These are phyloP conservation scores for Lamproptera curius DNA, from an alignment of 2,888 invertebrate genomes.

Conservation along the genomic window DNA sequence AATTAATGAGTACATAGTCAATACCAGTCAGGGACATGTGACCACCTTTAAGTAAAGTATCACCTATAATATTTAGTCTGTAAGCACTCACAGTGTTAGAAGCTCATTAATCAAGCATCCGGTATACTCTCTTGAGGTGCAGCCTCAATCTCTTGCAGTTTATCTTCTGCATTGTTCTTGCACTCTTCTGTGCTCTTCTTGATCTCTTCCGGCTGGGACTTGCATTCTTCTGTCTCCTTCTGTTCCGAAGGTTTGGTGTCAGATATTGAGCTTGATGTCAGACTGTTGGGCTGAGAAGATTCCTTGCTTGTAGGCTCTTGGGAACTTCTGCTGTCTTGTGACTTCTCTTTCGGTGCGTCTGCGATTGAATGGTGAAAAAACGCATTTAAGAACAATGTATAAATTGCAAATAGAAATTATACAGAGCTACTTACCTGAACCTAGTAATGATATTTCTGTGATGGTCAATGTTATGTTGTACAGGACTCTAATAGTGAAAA, in stretches of 20 bases:
- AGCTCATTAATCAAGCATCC: slow-evolving; percentile 63
- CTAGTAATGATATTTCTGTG: too few species aligned
- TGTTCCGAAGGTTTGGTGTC: slow-evolving; percentile 63
- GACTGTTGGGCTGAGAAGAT: slow-evolving; percentile 62
- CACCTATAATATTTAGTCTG: slow-evolving; percentile 46
- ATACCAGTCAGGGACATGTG: slow-evolving; percentile 15
- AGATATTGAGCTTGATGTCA: slow-evolving; percentile 65
- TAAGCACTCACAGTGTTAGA: slow-evolving; percentile 44
- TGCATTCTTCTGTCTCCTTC: slow-evolving; percentile 26
- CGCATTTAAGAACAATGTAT: slow-evolving; percentile 24
- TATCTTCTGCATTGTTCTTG: too few species aligned
- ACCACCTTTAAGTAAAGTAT: slow-evolving; percentile 30
- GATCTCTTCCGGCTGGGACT: too few species aligned
- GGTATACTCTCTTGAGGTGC: slow-evolving; percentile 29
- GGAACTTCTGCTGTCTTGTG: slow-evolving; percentile 49
- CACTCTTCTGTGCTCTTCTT: slow-evolving; percentile 37
- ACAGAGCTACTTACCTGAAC: too few species aligned
- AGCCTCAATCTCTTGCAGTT: too few species aligned
- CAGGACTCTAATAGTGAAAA: too few species aligned
- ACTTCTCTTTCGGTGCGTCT: slow-evolving; percentile 54
- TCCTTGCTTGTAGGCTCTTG: slow-evolving; percentile 65
- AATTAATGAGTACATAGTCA: too few species aligned
- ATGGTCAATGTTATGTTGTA: too few species aligned
- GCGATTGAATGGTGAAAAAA: slow-evolving; percentile 1
- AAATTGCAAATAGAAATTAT: too few species aligned